Evolutionary conservation across 2,888 invertebrate species (phyloP).

Genomic region (Drymonia ruficornis): DNA sequence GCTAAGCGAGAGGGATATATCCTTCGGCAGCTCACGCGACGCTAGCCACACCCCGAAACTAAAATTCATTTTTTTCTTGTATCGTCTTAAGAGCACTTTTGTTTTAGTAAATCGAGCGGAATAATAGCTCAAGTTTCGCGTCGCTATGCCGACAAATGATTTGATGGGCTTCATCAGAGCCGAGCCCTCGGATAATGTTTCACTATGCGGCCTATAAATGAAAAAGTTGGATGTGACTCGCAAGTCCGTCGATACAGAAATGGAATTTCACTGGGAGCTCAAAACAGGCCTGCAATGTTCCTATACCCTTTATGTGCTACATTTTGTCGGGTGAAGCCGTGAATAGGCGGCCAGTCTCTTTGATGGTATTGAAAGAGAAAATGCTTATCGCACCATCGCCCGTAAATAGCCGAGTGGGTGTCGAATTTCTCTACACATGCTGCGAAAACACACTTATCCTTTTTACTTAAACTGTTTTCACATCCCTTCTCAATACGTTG

Average conservation of each 20-base stretch:
- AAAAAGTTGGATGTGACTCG: conserved; percentile 51
- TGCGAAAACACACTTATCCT: conserved; percentile 80
- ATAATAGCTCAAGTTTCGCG: conserved; percentile 75
- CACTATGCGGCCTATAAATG: conserved; percentile 51
- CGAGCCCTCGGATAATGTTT: conserved; percentile 67
- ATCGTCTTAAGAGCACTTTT: conserved; percentile 75
- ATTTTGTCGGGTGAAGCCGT: conserved; percentile 67
- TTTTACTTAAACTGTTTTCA: conserved; percentile 79
- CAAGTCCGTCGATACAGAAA: conserved; percentile 42
- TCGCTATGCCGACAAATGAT: conserved; percentile 77
- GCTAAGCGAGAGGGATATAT: too few relatives aligned
- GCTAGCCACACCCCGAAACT: too few relatives aligned
- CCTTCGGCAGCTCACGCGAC: too few relatives aligned
- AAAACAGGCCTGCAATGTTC: conserved; percentile 66
- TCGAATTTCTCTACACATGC: conserved; percentile 77
- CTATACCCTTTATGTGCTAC: conserved; percentile 72
- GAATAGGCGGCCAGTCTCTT: conserved; percentile 80
- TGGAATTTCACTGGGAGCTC: conserved; percentile 55
- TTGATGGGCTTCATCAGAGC: conserved; percentile 73
- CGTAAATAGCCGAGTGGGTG: conserved; percentile 79
- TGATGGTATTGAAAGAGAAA: conserved; percentile 82
- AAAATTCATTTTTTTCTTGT: too few relatives aligned
- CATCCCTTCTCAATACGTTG: conserved; percentile 67
- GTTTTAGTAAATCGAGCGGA: conserved; percentile 76
- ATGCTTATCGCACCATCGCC: conserved; percentile 81